Evolutionary conservation across 2,797 vertebrate species (phyloP), one percentile per base, ranked within the genome.

Genomic region (Trachops cirrhosus): DNA sequence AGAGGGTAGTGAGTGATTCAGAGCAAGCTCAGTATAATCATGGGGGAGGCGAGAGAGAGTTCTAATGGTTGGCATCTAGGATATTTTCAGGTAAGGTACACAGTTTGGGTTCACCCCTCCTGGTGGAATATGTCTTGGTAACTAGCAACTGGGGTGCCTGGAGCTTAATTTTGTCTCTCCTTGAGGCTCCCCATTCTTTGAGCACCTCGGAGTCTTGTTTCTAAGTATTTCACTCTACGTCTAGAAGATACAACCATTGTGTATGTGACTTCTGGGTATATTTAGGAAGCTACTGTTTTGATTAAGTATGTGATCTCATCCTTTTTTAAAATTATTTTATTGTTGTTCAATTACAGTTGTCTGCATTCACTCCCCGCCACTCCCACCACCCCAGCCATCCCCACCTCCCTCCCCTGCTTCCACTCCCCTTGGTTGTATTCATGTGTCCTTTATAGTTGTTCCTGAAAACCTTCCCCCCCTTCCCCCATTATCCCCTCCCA

Each of bases 271-370:
- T 92, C 73, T 19, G 80, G 19, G 19, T 74, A 26, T 92, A 80
- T 85, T 68, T 88, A 82, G 22, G 74, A 87, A 91, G 46, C 44
- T 86, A 8, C 50, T 62, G 24, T 94, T 95, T 91, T 86, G 44
- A 85, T 46, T 89, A 74, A 82, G 2, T 94, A n/a, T 79, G 9
- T 39, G 29, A 79, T 67, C 41, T 85, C 8, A 18, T 80, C 90
- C 67, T 94, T 85, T 52, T 54, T 24, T 9, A 3, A 26, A 57
- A 57, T 57, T 57, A 11, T 26, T 57, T 57, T 57, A 26, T 26
- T 57, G 54, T 26, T 57, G 54, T 57, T 57, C 24, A 57, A 3
- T 26, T 57, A 57, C 22, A 57, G 54, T 24, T 57, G 54, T 57
- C 54, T 57, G 54, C 3, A 4, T 57, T 57, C 11, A 57, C 54